Conservation (phyloP, 1,140 invertebrate species). For the Cecropterus lyciades region DNA sequence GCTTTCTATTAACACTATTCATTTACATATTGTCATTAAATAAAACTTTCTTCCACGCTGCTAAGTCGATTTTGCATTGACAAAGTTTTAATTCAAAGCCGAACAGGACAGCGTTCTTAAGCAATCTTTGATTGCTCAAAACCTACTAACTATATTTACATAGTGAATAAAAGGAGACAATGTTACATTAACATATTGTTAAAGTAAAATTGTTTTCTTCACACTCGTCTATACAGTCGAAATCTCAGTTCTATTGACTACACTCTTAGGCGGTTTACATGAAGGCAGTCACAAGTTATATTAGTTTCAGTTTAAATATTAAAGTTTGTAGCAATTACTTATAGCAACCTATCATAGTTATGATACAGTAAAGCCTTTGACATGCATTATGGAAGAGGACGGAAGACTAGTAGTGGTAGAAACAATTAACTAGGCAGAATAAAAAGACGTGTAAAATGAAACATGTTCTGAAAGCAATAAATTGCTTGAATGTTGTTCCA, state of each 20-base stretch:
- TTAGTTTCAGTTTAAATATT: too few relatives aligned
- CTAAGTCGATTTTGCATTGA: slow-evolving; percentile 24
- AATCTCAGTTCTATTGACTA: slow-evolving; percentile 63
- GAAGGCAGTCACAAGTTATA: not conserved
- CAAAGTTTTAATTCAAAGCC: slow-evolving; percentile 32
- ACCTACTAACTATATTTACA: slow-evolving; percentile 73
- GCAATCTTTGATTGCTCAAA: slow-evolving; percentile 71
- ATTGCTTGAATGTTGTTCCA: too few relatives aligned
- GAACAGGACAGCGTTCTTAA: slow-evolving; percentile 36
- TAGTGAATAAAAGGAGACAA: slow-evolving; percentile 54
- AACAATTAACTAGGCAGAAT: too few relatives aligned
- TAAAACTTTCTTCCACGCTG: not conserved
- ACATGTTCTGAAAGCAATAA: too few relatives aligned
- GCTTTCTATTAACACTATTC: slow-evolving; percentile 9
- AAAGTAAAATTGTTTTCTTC: too few relatives aligned
- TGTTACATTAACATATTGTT: slow-evolving; percentile 59
- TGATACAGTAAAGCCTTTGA: too few relatives aligned
- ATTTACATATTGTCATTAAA: slow-evolving; percentile 15
- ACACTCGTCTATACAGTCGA: slow-evolving; percentile 66
- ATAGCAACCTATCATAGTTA: too few relatives aligned
- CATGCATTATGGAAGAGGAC: too few relatives aligned
- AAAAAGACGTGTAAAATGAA: too few relatives aligned
- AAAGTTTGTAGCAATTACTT: too few relatives aligned
- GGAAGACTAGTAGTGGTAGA: too few relatives aligned
- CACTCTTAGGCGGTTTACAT: slow-evolving; percentile 11